Conservation (phyloP, 2,113 vertebrate species). For the Anolis carolinensis region DNA sequence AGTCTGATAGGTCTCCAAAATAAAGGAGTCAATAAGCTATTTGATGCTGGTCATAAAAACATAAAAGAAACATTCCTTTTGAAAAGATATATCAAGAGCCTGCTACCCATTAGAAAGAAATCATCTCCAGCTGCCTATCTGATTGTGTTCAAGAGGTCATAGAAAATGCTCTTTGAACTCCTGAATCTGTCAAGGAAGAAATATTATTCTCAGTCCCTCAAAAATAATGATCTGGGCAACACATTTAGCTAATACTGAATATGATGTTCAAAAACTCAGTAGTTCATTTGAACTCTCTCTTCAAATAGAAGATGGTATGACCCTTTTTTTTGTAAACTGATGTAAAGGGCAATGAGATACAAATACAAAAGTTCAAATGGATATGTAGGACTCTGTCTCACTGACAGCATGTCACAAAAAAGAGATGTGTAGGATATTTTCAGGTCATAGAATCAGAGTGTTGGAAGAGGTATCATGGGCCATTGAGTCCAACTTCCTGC, state of each 20-base stretch:
- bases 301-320: not conserved
- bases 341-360: not conserved
- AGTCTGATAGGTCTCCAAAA: not conserved
- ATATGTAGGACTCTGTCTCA: too few species aligned
- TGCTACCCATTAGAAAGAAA: not conserved
- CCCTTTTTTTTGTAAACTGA: not conserved
- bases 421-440: too few species aligned
- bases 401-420: not conserved
- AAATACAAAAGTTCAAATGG: not conserved
- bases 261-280: not conserved
- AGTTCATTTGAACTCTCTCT: not conserved
- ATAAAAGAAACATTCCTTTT: not conserved
- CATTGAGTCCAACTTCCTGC: too few species aligned
- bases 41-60: not conserved
- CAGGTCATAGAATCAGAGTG: too few species aligned
- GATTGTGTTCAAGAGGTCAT: not conserved
- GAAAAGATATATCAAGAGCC: not conserved
- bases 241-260: not conserved
- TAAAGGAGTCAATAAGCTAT: not conserved
- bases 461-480: too few species aligned
- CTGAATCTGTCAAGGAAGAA: not conserved
- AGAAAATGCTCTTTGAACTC: not conserved
- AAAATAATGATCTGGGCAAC: conserved; percentile 16
- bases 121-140: not conserved
- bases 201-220: not conserved